Conservation (phyloP, 2,888 invertebrate genomes). For the Notodonta dromedarius region DNA sequence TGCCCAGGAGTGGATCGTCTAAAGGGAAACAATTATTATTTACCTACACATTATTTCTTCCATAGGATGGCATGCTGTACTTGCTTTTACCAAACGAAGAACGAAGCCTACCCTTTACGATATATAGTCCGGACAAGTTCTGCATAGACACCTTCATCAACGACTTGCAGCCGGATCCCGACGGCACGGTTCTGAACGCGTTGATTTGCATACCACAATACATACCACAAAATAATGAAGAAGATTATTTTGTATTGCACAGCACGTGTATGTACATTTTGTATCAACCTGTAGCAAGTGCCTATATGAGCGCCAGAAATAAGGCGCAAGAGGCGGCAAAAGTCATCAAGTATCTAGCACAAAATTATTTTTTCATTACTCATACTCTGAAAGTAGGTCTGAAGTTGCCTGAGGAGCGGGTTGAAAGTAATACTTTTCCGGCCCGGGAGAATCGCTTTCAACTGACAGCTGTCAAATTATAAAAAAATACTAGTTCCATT, state of each 20-base stretch:
- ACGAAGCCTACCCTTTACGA: slow-evolving; percentile 50
- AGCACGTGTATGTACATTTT: slow-evolving; percentile 58
- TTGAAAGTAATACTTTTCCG: no score
- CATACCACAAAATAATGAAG: slow-evolving; percentile 44
- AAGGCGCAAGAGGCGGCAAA: no score
- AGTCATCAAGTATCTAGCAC: no score
- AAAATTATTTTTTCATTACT: no score
- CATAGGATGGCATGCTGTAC: slow-evolving; percentile 67
- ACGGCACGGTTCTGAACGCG: slow-evolving; percentile 53
- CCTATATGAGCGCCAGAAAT: no score
- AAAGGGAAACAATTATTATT: background rate
- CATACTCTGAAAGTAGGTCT: no score
- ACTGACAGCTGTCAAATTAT: no score
- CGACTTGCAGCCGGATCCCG: slow-evolving; percentile 32
- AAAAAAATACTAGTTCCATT: no score
- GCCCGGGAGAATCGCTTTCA: no score
- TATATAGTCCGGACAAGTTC: slow-evolving; percentile 60
- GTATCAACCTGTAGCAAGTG: no score
- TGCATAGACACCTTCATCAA: slow-evolving; percentile 71
- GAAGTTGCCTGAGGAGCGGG: no score
- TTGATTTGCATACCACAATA: slow-evolving; percentile 49
- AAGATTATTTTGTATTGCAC: slow-evolving; percentile 48
- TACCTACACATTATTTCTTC: slow-evolving; percentile 12
- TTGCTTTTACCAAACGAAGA: slow-evolving; percentile 44
- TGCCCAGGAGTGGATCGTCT: no score